phyloP scores from a whole-genome alignment of 2,888 invertebrate species.

The Thysanoteuthis rhombus region DNA sequence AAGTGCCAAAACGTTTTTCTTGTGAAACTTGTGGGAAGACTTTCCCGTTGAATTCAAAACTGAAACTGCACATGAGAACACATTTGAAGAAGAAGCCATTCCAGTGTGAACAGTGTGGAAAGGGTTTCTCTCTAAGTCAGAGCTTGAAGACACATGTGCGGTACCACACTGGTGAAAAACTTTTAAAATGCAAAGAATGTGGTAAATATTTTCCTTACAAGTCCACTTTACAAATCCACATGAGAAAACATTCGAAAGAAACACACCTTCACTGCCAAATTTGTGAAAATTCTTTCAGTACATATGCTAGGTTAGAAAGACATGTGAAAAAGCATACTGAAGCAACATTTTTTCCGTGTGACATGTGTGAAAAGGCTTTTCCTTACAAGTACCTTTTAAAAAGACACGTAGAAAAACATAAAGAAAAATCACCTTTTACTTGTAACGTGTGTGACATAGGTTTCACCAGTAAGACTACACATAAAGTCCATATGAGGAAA shows the following conservation, averaged over 20 bases:
- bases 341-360: neutral
- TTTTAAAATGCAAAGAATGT: neutral
- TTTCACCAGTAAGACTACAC: neutral
- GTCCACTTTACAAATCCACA: neutral
- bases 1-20: neutral
- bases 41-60: neutral
- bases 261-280: neutral
- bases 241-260: neutral
- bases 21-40: neutral
- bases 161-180: neutral
- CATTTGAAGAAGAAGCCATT: neutral
- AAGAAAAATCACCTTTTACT: neutral
- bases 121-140: neutral
- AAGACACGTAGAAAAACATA: neutral
- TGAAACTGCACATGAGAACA: neutral
- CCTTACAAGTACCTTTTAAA: neutral
- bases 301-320: neutral
- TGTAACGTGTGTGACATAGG: neutral
- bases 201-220: neutral
- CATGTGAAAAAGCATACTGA: neutral
- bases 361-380: neutral
- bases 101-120: neutral
- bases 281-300: neutral
- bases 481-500: neutral
- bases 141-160: neutral